Evolutionary conservation across 2,797 vertebrate genomes (phyloP), one percentile per base, ranked within the genome.

Genomic region (Pseudochirops cupreus): DNA sequence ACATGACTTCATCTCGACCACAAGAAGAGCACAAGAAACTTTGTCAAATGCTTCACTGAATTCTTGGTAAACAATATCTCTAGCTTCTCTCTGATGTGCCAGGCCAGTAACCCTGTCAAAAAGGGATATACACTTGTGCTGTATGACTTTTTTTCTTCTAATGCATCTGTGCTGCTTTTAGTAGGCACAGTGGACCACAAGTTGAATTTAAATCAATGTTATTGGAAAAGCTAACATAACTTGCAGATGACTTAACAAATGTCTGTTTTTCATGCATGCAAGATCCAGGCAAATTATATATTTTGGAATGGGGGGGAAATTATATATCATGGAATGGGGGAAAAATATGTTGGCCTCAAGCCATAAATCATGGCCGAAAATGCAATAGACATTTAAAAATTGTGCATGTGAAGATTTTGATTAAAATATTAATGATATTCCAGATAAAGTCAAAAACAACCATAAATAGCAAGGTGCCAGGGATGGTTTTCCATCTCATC

Each of bases 21-120:
- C 21, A 50, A 87, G 74, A 87, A 87, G 9, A 50, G 9, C 74
- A 46, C 46, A 39, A 87, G 74, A 46, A 87, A 87, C 24, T 87
- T 87, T 87, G 74, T 87, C 74, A 87, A 50, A 87, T 87, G 74
- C 74, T 87, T 87, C 74, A 50, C 74, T 87, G 74, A 87, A 46
- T 87, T 87, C 39, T 87, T 87, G 74, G 74, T 87, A 87, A 87
- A 87, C 39, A 87, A 50, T 87, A 50, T 87, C 74, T 87, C 26
- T 12, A 50, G 74, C 39, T 26, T 46, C 21, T 50, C 39, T 82
- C 74, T 87, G 74, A 87, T 50, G 74, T 26, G 39, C 74, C 39
- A 87, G 39, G 74, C 74, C 74, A 87, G 74, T 46, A 87, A 87
- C 74, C 39, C 74, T 87, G 74, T 87, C 39, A 87, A 87, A 82